Base-by-base conservation (phyloP, 1,140 invertebrate genomes). In the Megalonaias nervosa region DNA sequence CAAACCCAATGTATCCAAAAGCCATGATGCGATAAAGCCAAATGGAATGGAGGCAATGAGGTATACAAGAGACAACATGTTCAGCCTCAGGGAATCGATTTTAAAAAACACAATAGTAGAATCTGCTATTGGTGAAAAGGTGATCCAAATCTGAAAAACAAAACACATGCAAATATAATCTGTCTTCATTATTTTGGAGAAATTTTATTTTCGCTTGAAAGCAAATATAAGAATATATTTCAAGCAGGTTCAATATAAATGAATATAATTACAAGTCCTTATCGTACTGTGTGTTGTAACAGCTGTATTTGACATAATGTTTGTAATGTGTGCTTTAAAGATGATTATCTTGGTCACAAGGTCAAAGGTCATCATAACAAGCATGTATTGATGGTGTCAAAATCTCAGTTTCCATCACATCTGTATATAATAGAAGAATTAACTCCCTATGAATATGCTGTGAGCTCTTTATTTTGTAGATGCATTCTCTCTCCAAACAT, bases 71-170 rank as follows among this genome's bases (percentile, higher is more conserved):
- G 91, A 92, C 48, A 92, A 77, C 75, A 90, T 90, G 78, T 91
- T 91, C 19, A 92, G 85, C 55, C 89, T 79, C 58, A 88, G 88
- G 19, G 85, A 78, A 57, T 78, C 79, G 31, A 90, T 88, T 19
- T 84, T 77, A 78, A 89, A 92, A 68, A 88, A 92, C 58, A 78
- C 79, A 14, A 88, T 82, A 11, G 91, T 89, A 59, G 89, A 82
- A 76, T 91, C 89, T 31, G 92, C 90, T n/a, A 92, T 91, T 0
- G 91, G 89, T 26, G 92, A 91, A 82, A 90, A 92, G 15, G 89
- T 89, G 26, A 92, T 92, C 92, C 92, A 92, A 75, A 91, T 90
- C 90, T 92, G 81, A 69, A 88, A 85, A 57, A 76, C 60, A 77
- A 72, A 69, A 67, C 75, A 19, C 16, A 26, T 38, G 67, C 57